Conservation (phyloP, 2,797 vertebrate species). For the Mus caroli region DNA sequence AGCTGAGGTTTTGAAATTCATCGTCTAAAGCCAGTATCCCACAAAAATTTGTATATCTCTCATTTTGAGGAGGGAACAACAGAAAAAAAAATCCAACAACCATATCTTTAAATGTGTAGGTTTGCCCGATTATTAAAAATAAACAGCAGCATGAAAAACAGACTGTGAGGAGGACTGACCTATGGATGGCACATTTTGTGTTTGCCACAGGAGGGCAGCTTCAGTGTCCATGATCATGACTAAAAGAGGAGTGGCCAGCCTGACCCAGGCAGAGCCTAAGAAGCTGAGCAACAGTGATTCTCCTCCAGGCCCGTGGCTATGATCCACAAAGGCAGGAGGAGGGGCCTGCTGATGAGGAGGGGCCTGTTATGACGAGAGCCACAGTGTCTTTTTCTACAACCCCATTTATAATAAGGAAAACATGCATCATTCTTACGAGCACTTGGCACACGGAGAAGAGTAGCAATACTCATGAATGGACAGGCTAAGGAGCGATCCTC, state of each 20-base stretch:
- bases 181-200: fast-evolving
- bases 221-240: not conserved
- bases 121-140: not conserved
- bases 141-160: not conserved
- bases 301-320: not conserved
- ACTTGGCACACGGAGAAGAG: not conserved
- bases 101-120: not conserved
- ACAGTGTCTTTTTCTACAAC: not conserved
- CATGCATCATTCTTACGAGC: not conserved
- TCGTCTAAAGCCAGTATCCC: not conserved
- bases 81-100: not conserved
- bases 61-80: not conserved
- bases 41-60: not conserved
- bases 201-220: not conserved
- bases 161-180: not conserved
- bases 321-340: not conserved
- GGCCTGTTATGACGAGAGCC: fast-evolving
- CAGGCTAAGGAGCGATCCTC: not conserved
- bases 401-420: not conserved
- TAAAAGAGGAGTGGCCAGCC: no score
- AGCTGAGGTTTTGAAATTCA: conserved; percentile 17
- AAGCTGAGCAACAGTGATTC: not conserved
- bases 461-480: not conserved
- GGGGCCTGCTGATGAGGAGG: not conserved
- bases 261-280: not conserved